Conservation (phyloP, 2,888 invertebrate species). For the Agrenia bidenticulata region DNA sequence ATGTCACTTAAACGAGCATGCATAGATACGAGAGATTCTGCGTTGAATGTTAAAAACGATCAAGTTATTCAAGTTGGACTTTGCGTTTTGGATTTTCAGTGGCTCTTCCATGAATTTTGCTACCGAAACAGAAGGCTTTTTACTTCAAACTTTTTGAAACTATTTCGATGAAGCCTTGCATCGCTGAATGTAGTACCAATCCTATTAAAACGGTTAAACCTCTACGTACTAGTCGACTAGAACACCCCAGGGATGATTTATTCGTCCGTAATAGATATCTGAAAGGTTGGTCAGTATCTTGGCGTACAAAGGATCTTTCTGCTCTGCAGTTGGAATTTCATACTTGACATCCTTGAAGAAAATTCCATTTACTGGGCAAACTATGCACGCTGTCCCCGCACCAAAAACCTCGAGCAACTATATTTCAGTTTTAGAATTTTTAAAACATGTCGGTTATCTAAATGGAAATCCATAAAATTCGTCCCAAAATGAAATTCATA, state of each 20-base stretch:
- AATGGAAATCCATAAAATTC: too few species aligned
- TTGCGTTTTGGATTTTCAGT: too few species aligned
- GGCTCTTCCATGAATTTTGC: too few species aligned
- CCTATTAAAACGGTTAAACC: neutral
- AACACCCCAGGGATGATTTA: conserved; percentile 75
- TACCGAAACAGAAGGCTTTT: too few species aligned
- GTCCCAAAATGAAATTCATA: conserved; percentile 15
- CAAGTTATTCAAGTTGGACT: too few species aligned
- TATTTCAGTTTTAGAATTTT: conserved; percentile 54
- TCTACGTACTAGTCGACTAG: conserved; percentile 59
- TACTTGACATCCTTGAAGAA: conserved; percentile 71
- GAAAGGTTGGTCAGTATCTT: conserved; percentile 72
- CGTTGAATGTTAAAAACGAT: too few species aligned
- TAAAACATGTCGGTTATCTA: conserved; percentile 1
- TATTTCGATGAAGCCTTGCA: too few species aligned
- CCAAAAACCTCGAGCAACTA: conserved; percentile 96
- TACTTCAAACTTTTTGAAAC: too few species aligned
- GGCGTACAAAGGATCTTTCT: conserved; percentile 70
- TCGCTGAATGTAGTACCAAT: too few species aligned
- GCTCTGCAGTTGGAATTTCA: conserved; percentile 71
- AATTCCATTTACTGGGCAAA: conserved; percentile 87
- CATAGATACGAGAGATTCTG: too few species aligned
- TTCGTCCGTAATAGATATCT: conserved; percentile 87
- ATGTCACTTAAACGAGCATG: too few species aligned
- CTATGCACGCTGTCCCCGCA: conserved; percentile 94